These are phyloP conservation scores for Hycleus cichorii DNA, from an alignment of 1,140 invertebrate genomes.

Conservation along the genomic window DNA sequence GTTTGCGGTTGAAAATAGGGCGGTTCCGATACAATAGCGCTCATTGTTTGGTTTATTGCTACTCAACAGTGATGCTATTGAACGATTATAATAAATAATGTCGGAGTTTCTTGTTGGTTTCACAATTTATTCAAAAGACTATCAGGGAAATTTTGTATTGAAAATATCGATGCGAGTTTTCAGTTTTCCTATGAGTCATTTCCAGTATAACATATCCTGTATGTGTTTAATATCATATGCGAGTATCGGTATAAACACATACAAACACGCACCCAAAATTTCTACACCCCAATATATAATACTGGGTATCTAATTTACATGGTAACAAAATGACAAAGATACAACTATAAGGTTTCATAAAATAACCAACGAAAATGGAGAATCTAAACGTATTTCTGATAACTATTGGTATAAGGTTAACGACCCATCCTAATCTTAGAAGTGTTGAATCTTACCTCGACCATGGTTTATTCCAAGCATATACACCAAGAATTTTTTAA, in stretches of 20 bases:
- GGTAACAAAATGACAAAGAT: constrained; percentile 2
- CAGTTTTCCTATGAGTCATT: constrained; percentile 16
- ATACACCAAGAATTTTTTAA: constrained; percentile 8
- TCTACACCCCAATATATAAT: constrained; percentile 13
- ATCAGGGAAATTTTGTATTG: background rate
- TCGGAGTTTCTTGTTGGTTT: no score
- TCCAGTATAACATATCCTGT: background rate
- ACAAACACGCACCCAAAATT: constrained; percentile 15
- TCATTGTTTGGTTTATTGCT: constrained; percentile 14
- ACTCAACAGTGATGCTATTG: constrained; percentile 9
- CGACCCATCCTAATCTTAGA: constrained; percentile 26
- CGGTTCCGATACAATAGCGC: constrained; percentile 11
- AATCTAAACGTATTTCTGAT: no score
- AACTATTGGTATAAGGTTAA: constrained; percentile 17
- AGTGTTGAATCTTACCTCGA: constrained; percentile 17
- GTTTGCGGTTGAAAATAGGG: constrained; percentile 9
- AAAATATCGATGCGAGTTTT: constrained; percentile 10
- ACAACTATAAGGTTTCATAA: background rate
- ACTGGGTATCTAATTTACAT: constrained; percentile 16
- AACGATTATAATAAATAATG: background rate
- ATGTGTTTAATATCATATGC: background rate
- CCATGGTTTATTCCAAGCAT: constrained; percentile 5
- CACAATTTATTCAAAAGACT: no score
- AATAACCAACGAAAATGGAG: background rate
- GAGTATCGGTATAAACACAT: background rate